Evolutionary conservation across 2,888 invertebrate genomes (phyloP), one percentile per base, ranked within the genome.

Genomic region (Papilio gigon): DNA sequence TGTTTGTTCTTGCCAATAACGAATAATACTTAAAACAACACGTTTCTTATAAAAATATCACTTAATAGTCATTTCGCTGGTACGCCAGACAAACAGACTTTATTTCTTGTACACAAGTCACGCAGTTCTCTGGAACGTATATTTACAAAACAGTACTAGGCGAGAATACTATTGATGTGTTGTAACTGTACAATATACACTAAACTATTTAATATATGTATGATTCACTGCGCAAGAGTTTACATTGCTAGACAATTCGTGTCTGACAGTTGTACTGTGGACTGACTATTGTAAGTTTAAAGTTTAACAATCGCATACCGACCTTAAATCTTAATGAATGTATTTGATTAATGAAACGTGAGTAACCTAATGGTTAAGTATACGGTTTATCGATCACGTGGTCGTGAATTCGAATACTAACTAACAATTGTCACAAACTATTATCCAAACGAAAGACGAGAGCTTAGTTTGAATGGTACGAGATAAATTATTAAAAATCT

Each of bases 121-220:
- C 63, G 68, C 35, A 30, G 22, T 42, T 50, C 30, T 44, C 25
- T 22, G 20, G 44, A 68, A 58, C 68, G 68, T 68, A 68, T 37
- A 63, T 68, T 68, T 68, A 63, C 63, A 58, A 68, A 68, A 59
- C 58, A 68, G 22, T 22, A 58, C 37, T 68, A 58, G 58, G 4
- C 14, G 37, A 63, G 33, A 44, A 44, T 30, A 35, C 63, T 58
- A 44, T 44, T 20, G 12, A 25, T 68, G 68, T 67, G 61, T 59
- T 60, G 60, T 58, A 68, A 68, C 63, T 58, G 33, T 58, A 60
- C 14, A 60, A n/a, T 30, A 20, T 47, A 64, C 63, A 3, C 27
- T 25, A 27, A 35, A 27, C 58, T 63, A 63, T 68, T 63, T 63
- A 42, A 61, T 37, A 12, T 44, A 8, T 20, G n/a, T 62, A 44